These are phyloP conservation scores for Anas platyrhynchos DNA, from an alignment of 2,113 vertebrate genomes.

Conservation along the genomic window DNA sequence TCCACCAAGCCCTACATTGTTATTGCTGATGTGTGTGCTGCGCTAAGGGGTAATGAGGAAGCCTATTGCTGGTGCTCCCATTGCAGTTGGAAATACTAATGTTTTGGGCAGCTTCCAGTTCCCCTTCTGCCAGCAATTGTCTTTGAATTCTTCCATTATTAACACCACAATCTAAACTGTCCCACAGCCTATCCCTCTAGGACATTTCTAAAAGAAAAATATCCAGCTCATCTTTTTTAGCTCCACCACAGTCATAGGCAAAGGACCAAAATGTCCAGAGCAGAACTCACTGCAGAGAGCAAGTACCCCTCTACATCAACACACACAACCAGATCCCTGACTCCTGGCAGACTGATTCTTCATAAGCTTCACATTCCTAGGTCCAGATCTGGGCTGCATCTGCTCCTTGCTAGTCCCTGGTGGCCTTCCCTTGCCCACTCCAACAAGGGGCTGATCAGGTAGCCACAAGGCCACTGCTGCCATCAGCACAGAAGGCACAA, in stretches of 20 bases:
- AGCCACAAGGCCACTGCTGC: background rate
- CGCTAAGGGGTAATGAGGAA: background rate
- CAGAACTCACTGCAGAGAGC: background rate
- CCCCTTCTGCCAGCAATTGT: conserved; percentile 2
- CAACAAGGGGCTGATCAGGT: background rate
- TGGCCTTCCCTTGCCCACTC: background rate
- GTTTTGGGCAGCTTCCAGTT: background rate
- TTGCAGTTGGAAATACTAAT: background rate
- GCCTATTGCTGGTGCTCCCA: background rate
- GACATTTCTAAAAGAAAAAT: conserved; percentile 1
- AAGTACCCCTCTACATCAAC: background rate
- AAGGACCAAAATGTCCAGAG: background rate
- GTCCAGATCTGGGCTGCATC: background rate
- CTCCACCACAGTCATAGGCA: background rate
- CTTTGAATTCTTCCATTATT: background rate
- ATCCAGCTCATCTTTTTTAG: background rate
- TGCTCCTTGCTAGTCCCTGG: background rate
- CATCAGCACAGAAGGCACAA: background rate
- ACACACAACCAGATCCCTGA: background rate
- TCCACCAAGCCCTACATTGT: background rate
- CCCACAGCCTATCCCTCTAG: background rate
- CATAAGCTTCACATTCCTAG: background rate
- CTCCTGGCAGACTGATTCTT: background rate
- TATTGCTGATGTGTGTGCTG: no score
- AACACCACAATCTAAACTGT: background rate